Evolutionary conservation across 2,797 vertebrate species (phyloP).

Genomic region (Chelon auratus): DNA sequence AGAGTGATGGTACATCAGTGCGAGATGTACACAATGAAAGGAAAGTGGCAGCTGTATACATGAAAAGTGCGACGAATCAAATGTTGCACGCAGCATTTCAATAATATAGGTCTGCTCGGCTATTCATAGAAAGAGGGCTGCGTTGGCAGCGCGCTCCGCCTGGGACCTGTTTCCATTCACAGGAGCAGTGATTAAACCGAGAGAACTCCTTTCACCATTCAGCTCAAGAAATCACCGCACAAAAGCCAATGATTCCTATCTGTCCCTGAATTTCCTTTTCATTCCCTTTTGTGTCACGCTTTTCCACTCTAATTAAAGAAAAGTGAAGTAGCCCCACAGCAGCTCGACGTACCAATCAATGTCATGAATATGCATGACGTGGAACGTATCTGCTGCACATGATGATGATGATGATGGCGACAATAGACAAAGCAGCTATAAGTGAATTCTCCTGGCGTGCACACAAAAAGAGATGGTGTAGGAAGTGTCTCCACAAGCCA

Average conservation of each 20-base stretch:
- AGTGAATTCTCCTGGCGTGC: conserved; percentile 28
- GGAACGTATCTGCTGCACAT: conserved; percentile 22
- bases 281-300: conserved; percentile 68
- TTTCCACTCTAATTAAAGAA: conserved; percentile 79
- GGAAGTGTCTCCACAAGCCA: conserved; percentile 36
- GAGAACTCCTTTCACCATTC: conserved; percentile 79
- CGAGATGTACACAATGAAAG: conserved; percentile 72
- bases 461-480: not conserved
- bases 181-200: conserved; percentile 82
- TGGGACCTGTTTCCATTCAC: conserved; percentile 79
- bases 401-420: conserved; percentile 14
- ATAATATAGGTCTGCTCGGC: conserved; percentile 80
- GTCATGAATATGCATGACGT: conserved; percentile 74
- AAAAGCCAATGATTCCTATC: conserved; percentile 84
- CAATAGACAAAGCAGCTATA: conserved; percentile 30
- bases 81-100: conserved; percentile 76
- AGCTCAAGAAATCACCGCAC: conserved; percentile 77
- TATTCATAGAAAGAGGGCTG: conserved; percentile 75
- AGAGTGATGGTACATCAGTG: conserved; percentile 73
- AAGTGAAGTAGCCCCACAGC: conserved; percentile 68
- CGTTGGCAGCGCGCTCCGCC: conserved; percentile 66
- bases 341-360: conserved; percentile 63
- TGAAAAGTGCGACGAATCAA: conserved; percentile 77
- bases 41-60: conserved; percentile 81
- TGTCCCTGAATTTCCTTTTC: conserved; percentile 66